Conservation (phyloP, 2,888 invertebrate genomes). For the Drosophila yooni region DNA sequence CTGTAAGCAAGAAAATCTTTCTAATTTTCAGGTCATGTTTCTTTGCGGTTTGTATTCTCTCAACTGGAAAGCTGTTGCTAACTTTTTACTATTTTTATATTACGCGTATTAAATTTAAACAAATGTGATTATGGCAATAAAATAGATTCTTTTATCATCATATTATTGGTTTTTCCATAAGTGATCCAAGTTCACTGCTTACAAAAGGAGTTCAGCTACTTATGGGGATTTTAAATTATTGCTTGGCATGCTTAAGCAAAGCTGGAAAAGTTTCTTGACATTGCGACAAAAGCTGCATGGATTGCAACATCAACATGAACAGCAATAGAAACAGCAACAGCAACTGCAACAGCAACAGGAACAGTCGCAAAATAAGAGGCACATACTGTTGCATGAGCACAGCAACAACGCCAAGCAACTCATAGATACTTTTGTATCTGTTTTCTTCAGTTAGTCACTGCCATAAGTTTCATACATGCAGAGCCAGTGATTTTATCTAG, state of each 20-base stretch:
- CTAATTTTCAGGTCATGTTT: too few relatives aligned
- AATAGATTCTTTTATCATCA: not conserved
- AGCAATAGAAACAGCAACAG: slow-evolving; percentile 3
- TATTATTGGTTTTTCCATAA: not conserved
- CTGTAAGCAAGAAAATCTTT: not conserved
- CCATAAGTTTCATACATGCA: slow-evolving; percentile 50
- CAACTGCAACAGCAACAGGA: slow-evolving; percentile 7
- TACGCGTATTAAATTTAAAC: not conserved
- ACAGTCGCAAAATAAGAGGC: slow-evolving; percentile 6
- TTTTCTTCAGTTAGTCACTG: slow-evolving; percentile 47
- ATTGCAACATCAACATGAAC: slow-evolving; percentile 10
- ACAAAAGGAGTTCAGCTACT: not conserved
- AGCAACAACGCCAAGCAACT: slow-evolving; percentile 27
- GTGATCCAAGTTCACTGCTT: not conserved
- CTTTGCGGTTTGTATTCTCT: too few relatives aligned
- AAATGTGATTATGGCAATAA: not conserved
- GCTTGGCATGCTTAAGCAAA: slow-evolving; percentile 3
- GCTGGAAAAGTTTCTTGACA: slow-evolving; percentile 77
- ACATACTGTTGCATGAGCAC: slow-evolving; percentile 24
- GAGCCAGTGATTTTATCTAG: slow-evolving; percentile 60
- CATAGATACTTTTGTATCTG: slow-evolving; percentile 67
- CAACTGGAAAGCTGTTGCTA: not conserved
- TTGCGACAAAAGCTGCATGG: slow-evolving; percentile 77
- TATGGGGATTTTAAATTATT: slow-evolving; percentile 17
- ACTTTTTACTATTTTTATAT: not conserved